Evolutionary conservation across 2,113 vertebrate genomes (phyloP).

Genomic region (Gnathonemus longibarbis): DNA sequence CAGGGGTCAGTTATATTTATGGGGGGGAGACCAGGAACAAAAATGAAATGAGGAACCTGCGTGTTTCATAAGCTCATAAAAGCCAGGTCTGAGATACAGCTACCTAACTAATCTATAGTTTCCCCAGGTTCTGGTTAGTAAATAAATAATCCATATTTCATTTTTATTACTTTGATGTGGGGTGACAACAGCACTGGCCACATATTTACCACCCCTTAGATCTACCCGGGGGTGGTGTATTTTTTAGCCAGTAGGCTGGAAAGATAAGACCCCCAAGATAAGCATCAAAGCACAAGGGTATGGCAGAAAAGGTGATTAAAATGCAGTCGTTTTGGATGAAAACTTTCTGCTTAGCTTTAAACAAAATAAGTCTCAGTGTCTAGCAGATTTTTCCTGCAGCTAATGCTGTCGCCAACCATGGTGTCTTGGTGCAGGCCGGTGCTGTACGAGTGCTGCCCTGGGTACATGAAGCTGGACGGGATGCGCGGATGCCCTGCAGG

Average conservation of each 20-base stretch:
- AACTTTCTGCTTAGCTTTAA: neutral
- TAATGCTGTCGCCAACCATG: neutral
- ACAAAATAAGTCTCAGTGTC: neutral
- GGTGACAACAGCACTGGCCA: neutral
- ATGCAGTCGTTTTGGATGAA: neutral
- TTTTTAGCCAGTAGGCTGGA: neutral
- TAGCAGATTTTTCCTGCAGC: neutral
- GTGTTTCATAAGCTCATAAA: neutral
- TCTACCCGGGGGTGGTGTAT: neutral
- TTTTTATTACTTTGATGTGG: neutral
- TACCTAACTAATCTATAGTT: neutral
- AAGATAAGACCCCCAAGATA: neutral
- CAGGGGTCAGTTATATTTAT: neutral
- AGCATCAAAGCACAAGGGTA: neutral
- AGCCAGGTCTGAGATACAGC: neutral
- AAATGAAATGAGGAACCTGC: neutral
- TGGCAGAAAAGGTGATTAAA: neutral
- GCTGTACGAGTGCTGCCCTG: conserved; percentile 93
- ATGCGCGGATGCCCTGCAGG: conserved; percentile 88
- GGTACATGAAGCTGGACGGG: conserved; percentile 86
- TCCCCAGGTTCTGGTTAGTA: neutral
- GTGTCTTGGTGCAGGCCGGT: conserved; percentile 63
- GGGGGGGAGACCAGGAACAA: neutral
- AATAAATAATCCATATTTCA: neutral
- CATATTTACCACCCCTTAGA: neutral